Evolutionary conservation across 64 coral and sea anemone genomes (phyloP).

Genomic region (Montipora capricornis): DNA sequence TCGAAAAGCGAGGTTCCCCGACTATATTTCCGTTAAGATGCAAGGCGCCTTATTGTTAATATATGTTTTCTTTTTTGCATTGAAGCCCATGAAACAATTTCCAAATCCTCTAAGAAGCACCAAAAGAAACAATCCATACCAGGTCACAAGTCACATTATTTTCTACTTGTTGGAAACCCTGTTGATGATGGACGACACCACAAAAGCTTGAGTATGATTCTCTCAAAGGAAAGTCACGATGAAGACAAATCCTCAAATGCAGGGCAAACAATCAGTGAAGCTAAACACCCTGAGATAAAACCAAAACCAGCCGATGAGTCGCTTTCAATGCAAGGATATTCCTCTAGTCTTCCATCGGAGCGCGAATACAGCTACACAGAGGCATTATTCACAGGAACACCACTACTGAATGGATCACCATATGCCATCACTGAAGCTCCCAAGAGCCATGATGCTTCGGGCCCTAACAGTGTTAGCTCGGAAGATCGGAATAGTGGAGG

Average conservation of each 20-base stretch:
- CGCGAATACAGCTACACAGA: constrained; percentile 36
- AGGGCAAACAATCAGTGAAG: not conserved
- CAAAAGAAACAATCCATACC: constrained; percentile 32
- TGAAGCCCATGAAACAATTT: not conserved
- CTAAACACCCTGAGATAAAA: not conserved
- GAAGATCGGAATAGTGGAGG: not conserved
- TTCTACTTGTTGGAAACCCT: constrained; percentile 25
- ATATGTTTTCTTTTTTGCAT: too few species aligned
- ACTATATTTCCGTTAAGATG: not conserved
- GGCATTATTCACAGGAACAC: constrained; percentile 38
- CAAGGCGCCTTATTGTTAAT: not conserved
- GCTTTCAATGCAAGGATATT: constrained; percentile 1
- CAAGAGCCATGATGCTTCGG: not conserved
- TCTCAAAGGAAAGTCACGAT: not conserved
- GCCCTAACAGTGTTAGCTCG: not conserved
- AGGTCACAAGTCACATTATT: not conserved
- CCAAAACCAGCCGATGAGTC: not conserved
- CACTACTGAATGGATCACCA: constrained; percentile 17
- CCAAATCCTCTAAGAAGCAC: constrained; percentile 10
- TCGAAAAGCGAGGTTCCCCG: too few species aligned
- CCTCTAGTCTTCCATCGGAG: not conserved
- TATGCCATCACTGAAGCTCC: not conserved
- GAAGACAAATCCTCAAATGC: not conserved
- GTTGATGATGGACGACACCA: not conserved
- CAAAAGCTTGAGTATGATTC: constrained; percentile 37